Conservation (phyloP, 2,888 invertebrate species). For the Caenorhabditis sp. region DNA sequence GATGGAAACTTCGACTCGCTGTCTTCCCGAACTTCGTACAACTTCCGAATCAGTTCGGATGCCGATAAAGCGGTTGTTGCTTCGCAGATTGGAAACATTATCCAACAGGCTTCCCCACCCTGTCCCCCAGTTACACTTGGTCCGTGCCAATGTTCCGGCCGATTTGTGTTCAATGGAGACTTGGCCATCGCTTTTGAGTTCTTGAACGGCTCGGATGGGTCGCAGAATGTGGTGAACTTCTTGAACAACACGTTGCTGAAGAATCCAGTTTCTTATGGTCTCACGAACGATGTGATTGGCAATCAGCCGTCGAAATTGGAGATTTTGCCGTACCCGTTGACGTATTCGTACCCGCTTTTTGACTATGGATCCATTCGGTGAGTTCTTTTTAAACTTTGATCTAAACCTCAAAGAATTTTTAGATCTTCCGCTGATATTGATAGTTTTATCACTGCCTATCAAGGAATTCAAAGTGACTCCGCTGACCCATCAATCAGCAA, state of each 20-base stretch:
- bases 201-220: slow-evolving; percentile 23
- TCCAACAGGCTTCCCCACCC: no score
- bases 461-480: no score
- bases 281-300: slow-evolving; percentile 22
- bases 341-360: neutral
- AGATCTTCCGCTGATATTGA: slow-evolving; percentile 16
- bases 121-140: no score
- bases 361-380: slow-evolving; percentile 37
- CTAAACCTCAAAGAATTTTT: no score
- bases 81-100: slow-evolving; percentile 27
- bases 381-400: neutral
- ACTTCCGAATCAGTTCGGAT: slow-evolving; percentile 1
- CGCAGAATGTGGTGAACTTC: slow-evolving; percentile 21
- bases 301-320: slow-evolving; percentile 40
- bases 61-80: slow-evolving; percentile 25
- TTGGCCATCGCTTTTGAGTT: slow-evolving; percentile 48
- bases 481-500: slow-evolving; percentile 27
- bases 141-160: slow-evolving; percentile 46
- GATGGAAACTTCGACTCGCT: slow-evolving; percentile 21
- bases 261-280: slow-evolving; percentile 31
- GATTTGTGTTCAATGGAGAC: slow-evolving; percentile 57
- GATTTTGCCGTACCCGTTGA: slow-evolving; percentile 39
- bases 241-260: slow-evolving; percentile 22
- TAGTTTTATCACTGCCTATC: neutral
- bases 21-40: neutral